Percentiles rank a stretch among this genome's conserved stretches.
phyloP scores from a whole-genome alignment of 1,140 invertebrate species.

The Belonocnema kinseyi region DNA sequence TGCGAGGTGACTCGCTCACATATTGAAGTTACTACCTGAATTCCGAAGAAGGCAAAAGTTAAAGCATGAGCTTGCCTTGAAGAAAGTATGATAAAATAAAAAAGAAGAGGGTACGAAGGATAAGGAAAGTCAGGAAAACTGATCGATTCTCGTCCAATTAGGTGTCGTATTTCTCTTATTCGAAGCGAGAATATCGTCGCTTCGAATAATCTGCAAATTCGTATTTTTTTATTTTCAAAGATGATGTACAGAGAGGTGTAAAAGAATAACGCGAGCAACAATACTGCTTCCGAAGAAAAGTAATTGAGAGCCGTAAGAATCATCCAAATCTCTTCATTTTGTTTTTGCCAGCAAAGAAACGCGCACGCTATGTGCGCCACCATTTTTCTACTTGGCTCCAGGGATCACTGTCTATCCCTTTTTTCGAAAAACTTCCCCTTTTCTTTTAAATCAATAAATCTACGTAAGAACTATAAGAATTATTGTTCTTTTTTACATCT shows the following conservation, averaged over 20 bases:
- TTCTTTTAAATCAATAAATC: no score
- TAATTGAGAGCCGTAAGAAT: no score
- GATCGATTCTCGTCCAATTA: constrained; percentile 59
- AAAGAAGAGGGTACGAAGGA: constrained; percentile 31
- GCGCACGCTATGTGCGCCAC: no score
- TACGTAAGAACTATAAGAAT: no score
- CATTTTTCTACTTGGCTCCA: no score
- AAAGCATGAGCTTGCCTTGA: not conserved
- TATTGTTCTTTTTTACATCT: no score
- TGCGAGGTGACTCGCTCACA: constrained; percentile 40
- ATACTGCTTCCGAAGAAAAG: no score
- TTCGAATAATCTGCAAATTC: constrained; percentile 33
- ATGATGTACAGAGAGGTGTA: constrained; percentile 43
- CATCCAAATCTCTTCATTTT: no score
- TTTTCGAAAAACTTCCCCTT: no score
- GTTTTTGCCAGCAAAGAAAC: no score
- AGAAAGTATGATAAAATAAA: constrained; percentile 38
- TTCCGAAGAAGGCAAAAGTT: constrained; percentile 10
- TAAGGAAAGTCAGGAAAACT: constrained; percentile 47
- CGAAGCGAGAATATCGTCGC: constrained; percentile 13
- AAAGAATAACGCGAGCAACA: not conserved
- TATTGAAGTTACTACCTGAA: constrained; percentile 33
- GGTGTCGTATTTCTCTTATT: constrained; percentile 59
- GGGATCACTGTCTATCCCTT: no score
- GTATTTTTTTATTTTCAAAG: constrained; percentile 39